Base-by-base conservation (phyloP, 2,888 invertebrate genomes). In the Eupeodes latifasciatus region DNA sequence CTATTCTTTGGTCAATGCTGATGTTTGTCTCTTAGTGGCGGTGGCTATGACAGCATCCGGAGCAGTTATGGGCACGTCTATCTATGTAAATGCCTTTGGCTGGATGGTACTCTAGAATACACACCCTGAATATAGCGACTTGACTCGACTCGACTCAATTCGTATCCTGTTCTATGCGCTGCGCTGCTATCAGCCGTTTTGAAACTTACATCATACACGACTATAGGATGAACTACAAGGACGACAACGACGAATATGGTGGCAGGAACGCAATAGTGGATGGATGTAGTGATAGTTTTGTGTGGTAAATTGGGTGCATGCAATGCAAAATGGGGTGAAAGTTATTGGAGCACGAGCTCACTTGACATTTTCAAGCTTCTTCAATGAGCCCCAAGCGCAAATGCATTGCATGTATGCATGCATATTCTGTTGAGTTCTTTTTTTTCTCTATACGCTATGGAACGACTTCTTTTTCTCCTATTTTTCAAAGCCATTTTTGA, bases 1-100 rank as follows among this genome's bases (percentile, higher is more conserved):
- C 71, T 71, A 79, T 76, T 59, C 80, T 55, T 61, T 75, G 87
- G 79, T 67, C 75, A 76, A 40, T 75, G 69, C 67, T 61, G 51
- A 59, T 59, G 81, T 74, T 82, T 78, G 82, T 82, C 57, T 76
- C 16, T 44, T 71, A 11, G 16, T 69, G 83, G 75, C 53, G 14
- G 51, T 75, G 67, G 84, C 69, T 67, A 55, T 67, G 61, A 67
- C 49, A 69, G 51, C 75, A 76, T 75, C 75, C 71, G 64, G 16
- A 57, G 11, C 57, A 71, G 27, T 76, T 76, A 40, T 40, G 55
- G 67, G 55, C 59, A 75, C 75, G 79, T 79, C 59, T 69, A 75
- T 81, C 77, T 67, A 75, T 59, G 59, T 36, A 36, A 59, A 47
- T 57, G 57, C 77, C 77, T 55, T 44, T 62, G 57, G 76, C 71